Base-by-base conservation (phyloP, 2,797 vertebrate genomes). In the Centroberyx gerrardi region DNA sequence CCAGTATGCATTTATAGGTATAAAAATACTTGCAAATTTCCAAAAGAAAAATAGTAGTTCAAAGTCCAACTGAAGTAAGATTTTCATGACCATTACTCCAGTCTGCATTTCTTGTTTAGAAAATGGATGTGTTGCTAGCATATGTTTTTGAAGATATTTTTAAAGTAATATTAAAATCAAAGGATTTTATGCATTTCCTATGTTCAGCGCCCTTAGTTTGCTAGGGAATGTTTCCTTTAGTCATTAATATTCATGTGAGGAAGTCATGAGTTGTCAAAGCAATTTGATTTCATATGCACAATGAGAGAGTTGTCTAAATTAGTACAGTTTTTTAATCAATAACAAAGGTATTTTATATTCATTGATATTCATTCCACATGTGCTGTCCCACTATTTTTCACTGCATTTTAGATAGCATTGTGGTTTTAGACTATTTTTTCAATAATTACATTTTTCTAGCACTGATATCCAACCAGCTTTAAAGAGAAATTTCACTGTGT, bases 401-500 rank as follows among this genome's bases (percentile, higher is more conserved):
- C 44, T 53, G 44, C 12, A 40, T 65, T 73, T 66, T 31, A 12
- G 0, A 29, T 17, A 65, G n/a, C 31, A 53, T 68, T 61, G 64
- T 70, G 38, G 31, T 64, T 83, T 56, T 10, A 13, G 15, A 75
- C 22, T 22, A 1, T 22, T 22, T 22, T 22, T 22, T 22, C 76
- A 82, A 79, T 76, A 75, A 83, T 65, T 79, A 61, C 61, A 66
- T 79, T 80, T 13, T 69, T 74, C 31, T 1, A 58, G 53, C 77
- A 88, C 86, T 86, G 46, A 82, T 80, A 78, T 72, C 0, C 9
- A 74, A 60, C 49, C 18, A 56, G 55, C 49, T 77, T 72, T 2
- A 44, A 66, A 53, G 74, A 72, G 12, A 68, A 62, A 84, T 22
- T 44, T 74, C 55, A 27, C 52, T 69, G 51, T 71, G 66, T 84